Percentiles rank a stretch among this genome's conserved stretches.
Evolutionary conservation across 2,888 invertebrate species (phyloP).

Genomic region (Oscheius sp.): DNA sequence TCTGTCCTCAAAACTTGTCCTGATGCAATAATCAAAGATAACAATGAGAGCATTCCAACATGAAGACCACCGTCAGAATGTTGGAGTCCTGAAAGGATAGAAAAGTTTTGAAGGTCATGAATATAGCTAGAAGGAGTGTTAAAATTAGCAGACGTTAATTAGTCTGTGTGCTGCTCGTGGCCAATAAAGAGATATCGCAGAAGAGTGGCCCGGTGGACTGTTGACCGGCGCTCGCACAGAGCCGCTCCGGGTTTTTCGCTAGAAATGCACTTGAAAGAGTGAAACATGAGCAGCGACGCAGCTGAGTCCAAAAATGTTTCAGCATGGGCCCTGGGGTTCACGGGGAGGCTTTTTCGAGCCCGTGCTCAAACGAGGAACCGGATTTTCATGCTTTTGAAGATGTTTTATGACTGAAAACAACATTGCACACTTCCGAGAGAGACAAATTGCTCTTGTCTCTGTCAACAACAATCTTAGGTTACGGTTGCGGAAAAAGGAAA

Average conservation of each 20-base stretch:
- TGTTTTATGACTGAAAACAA: not conserved
- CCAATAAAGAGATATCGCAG: conserved; percentile 33
- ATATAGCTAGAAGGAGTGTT: not conserved
- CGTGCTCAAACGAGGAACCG: conserved; percentile 7
- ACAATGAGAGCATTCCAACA: conserved; percentile 66
- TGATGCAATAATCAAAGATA: conserved; percentile 70
- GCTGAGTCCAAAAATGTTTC: conserved; percentile 33
- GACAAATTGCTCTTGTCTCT: no score
- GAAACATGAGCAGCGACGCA: conserved; percentile 32
- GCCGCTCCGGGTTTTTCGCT: conserved; percentile 34
- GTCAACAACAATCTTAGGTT: no score
- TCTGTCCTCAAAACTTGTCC: conserved; percentile 71
- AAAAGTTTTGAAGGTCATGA: not conserved
- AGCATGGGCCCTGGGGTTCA: not conserved
- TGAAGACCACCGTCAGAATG: not conserved
- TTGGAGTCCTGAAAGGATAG: not conserved
- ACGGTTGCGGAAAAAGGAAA: not conserved
- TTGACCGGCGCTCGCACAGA: conserved; percentile 35
- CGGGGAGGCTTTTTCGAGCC: conserved; percentile 2
- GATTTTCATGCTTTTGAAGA: conserved; percentile 1
- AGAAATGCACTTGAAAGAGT: conserved; percentile 38
- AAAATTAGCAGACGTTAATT: not conserved
- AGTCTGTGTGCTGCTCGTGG: conserved; percentile 5
- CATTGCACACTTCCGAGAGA: no score
- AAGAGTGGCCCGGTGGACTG: conserved; percentile 22